Percentiles rank a stretch among this genome's conserved stretches.
Evolutionary conservation across 2,797 vertebrate genomes (phyloP).

Genomic region (Ataeniobius toweri): DNA sequence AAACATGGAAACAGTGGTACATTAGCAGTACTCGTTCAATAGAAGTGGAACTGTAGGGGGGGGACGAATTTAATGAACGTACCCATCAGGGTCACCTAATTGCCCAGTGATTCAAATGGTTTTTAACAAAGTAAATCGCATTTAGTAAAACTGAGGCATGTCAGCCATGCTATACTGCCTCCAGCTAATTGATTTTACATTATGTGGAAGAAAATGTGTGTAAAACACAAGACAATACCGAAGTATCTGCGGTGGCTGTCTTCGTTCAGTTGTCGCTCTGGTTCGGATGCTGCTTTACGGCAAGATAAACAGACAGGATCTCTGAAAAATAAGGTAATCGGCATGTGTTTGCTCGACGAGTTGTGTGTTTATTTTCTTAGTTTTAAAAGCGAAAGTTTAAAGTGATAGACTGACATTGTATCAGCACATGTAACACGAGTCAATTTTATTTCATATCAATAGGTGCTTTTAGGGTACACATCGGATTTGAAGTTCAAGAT

Average conservation of each 20-base stretch:
- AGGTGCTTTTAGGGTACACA: neutral
- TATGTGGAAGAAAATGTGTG: neutral
- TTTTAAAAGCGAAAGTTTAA: neutral
- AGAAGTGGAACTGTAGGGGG: slow-evolving; percentile 38
- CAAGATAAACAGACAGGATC: neutral
- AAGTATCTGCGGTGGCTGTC: neutral
- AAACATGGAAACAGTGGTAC: no score
- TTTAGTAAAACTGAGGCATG: fast-evolving
- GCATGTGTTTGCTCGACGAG: neutral
- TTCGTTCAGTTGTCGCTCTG: slow-evolving; percentile 18
- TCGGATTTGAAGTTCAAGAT: neutral
- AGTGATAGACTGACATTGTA: neutral
- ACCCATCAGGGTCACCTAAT: neutral
- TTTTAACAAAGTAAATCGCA: no score
- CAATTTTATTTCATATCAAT: neutral
- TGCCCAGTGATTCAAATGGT: neutral
- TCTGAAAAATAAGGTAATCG: slow-evolving; percentile 32
- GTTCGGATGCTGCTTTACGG: neutral
- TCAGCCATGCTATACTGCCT: neutral
- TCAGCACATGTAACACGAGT: neutral
- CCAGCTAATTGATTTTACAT: neutral
- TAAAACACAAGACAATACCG: neutral
- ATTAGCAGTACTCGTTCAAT: no score
- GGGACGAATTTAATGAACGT: slow-evolving; percentile 50
- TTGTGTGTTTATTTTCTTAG: neutral